Percentiles rank a stretch among this genome's conserved stretches.
phyloP scores from a whole-genome alignment of 2,797 vertebrate species.

The Lepus townsendii region DNA sequence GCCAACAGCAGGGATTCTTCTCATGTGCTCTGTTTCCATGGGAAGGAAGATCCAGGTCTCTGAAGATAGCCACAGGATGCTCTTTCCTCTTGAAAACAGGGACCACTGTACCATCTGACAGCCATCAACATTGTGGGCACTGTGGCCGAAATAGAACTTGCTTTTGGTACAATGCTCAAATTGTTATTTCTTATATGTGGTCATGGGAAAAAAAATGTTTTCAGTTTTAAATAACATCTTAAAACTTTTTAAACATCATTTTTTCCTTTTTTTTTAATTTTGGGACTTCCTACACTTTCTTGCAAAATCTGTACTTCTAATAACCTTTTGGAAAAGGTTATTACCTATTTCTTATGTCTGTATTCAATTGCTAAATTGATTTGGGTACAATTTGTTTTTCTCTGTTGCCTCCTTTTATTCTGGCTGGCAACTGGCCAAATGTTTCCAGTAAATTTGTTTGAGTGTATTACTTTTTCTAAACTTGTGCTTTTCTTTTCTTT shows the following conservation, averaged over 20 bases:
- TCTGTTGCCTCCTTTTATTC: conserved; percentile 59
- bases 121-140: accelerated
- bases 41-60: not conserved
- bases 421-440: conserved; percentile 55
- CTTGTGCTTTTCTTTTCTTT: conserved; percentile 30
- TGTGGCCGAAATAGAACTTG: not conserved
- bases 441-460: conserved; percentile 72
- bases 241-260: conserved; percentile 15
- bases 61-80: not conserved
- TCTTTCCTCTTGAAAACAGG: not conserved
- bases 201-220: conserved; percentile 7
- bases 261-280: not conserved
- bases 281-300: not conserved
- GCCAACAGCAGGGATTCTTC: not conserved
- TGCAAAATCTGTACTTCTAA: not conserved
- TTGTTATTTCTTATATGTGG: not conserved
- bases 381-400: conserved; percentile 63
- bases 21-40: not conserved
- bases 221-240: conserved; percentile 18
- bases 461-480: conserved; percentile 60
- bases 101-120: not conserved
- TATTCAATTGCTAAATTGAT: conserved; percentile 51
- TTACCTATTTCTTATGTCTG: conserved; percentile 28
- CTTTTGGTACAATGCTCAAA: not conserved
- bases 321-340: conserved; percentile 39